Evolutionary conservation across 2,888 invertebrate species (phyloP), one percentile per base, ranked within the genome.

Genomic region (Norana najaformis): DNA sequence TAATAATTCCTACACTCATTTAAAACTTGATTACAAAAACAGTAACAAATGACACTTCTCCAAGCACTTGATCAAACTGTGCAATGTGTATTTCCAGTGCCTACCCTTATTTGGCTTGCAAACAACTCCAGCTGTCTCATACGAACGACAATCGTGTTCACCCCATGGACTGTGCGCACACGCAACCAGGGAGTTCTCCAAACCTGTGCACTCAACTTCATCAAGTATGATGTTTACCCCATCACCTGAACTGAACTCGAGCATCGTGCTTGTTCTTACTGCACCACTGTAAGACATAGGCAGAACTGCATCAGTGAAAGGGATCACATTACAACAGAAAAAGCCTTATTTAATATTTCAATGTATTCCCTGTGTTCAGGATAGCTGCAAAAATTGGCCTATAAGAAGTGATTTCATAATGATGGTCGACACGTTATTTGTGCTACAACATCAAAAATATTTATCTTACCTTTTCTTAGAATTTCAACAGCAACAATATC

Each of bases 111-210:
- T 90, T 2, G 91, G 90, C 53, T 92, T 91, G 90, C 95, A 95
- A 35, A 92, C 92, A 3, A 95, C 94, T 5, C 94, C 95, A n/a
- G 95, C 95, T 85, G 93, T 93, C 90, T 95, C 95, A 88, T 92
- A 93, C 14, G 91, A 95, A 69, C 95, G 95, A 92, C 97, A 97
- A 93, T 97, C 96, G 93, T 97, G 96, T 0, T 96, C 95, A 23
- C 96, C 96, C 97, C 97, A 97, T 0, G 97, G 96, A 90, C 96
- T 96, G 92, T 97, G 97, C 23, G 90, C 89, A 93, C 97, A 97
- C 90, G 97, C 96, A 89, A 96, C 95, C 0, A 97, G 93, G 0
- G 96, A 96, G 0, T 96, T 96, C 94, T 97, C 97, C 92, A 96
- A 96, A n/a, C 97, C 97, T 0, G 94, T 93, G 93, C 97, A 97